A percentile compares a stretch with the other conserved stretches of the same genome.
phyloP scores from a whole-genome alignment of 2,888 invertebrate genomes.

The Lutraria lutraria region DNA sequence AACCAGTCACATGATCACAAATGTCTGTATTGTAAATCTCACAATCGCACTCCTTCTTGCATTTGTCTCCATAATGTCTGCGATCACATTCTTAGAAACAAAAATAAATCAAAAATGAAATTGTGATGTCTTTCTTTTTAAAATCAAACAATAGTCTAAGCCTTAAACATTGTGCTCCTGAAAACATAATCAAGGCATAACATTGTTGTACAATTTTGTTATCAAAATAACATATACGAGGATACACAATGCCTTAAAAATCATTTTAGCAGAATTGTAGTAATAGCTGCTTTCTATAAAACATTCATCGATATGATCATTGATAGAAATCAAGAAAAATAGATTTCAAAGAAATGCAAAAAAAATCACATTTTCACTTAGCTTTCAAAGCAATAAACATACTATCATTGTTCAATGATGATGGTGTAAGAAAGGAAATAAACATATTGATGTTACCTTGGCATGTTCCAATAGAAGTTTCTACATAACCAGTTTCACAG shows the following conservation, averaged over 20 bases:
- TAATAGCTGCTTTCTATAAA: not conserved
- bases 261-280: not conserved
- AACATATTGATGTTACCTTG: not conserved
- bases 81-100: not conserved
- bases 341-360: not conserved
- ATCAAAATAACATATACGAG: too few relatives aligned
- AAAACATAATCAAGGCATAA: not conserved
- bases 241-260: too few relatives aligned
- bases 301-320: not conserved
- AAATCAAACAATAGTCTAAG: too few relatives aligned
- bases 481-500: not conserved
- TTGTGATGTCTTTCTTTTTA: not conserved
- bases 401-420: not conserved
- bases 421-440: not conserved
- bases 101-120: not conserved
- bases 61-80: slow-evolving; percentile 1
- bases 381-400: not conserved
- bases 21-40: not conserved
- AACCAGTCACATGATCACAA: not conserved
- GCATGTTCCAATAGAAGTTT: not conserved
- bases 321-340: not conserved
- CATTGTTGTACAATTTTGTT: too few relatives aligned
- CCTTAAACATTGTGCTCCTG: not conserved
- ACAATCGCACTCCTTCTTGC: not conserved
- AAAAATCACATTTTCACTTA: not conserved